phyloP scores from a whole-genome alignment of 2,888 invertebrate genomes.

The Aplocera efformata region DNA sequence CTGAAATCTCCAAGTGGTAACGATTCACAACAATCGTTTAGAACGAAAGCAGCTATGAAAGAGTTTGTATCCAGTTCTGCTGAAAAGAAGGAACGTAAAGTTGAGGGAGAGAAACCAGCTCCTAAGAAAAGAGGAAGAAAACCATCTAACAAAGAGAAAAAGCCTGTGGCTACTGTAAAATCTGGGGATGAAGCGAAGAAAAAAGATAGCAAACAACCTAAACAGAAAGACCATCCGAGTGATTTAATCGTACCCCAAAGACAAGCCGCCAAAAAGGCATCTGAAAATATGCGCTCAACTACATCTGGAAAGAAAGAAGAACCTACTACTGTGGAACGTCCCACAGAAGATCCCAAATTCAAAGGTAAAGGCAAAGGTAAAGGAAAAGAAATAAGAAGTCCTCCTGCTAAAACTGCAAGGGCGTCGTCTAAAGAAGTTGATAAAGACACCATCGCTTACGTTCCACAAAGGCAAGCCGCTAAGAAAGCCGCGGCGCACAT shows the following conservation, averaged over 20 bases:
- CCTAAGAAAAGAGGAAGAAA: conserved; percentile 70
- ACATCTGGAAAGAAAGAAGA: conserved; percentile 75
- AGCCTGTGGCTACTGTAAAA: conserved; percentile 42
- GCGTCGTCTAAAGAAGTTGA: conserved; percentile 80
- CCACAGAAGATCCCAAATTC: conserved; percentile 58
- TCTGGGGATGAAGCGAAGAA: conserved; percentile 72
- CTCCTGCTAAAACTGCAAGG: conserved; percentile 65
- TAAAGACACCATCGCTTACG: conserved; percentile 88
- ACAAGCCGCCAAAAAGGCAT: conserved; percentile 94
- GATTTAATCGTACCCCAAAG: conserved; percentile 94
- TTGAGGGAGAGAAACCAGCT: conserved; percentile 55
- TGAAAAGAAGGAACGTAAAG: conserved; percentile 48
- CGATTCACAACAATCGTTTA: conserved; percentile 84
- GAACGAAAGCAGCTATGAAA: conserved; percentile 92
- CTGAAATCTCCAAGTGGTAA: conserved; percentile 82
- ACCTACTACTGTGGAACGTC: conserved; percentile 47
- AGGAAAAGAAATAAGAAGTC: conserved; percentile 68
- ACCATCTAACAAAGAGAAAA: conserved; percentile 71
- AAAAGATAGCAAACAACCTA: conserved; percentile 72
- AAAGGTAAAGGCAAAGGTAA: conserved; percentile 69
- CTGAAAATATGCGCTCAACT: conserved; percentile 90
- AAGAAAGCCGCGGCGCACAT: conserved; percentile 95
- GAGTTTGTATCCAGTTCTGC: conserved; percentile 84
- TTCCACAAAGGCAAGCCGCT: conserved; percentile 94
- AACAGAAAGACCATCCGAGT: conserved; percentile 83